These are phyloP conservation scores for Orius insidiosus DNA, from an alignment of 1,140 invertebrate species.

Conservation along the genomic window DNA sequence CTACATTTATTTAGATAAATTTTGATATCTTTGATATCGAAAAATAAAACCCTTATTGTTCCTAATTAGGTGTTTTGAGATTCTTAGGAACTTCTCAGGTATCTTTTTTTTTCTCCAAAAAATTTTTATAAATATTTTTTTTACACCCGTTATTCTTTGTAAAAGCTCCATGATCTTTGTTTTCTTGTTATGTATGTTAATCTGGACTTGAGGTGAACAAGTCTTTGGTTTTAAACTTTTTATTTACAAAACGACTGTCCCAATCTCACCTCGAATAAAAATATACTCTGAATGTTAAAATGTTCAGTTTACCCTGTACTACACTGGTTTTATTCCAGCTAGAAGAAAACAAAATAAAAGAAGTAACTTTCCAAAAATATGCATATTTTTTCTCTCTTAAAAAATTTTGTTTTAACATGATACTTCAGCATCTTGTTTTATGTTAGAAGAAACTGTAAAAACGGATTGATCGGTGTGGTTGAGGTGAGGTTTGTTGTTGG, in stretches of 20 bases:
- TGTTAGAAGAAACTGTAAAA: constrained; percentile 10
- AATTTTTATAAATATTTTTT: too few species aligned
- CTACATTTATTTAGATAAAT: too few species aligned
- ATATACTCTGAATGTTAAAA: constrained; percentile 10
- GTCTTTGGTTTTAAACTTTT: neutral
- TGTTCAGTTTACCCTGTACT: constrained; percentile 9
- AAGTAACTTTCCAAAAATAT: constrained; percentile 11
- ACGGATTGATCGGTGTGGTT: constrained; percentile 5
- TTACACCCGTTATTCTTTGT: too few species aligned
- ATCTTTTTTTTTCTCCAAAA: too few species aligned
- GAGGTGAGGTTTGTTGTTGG: constrained; percentile 6
- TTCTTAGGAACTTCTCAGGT: too few species aligned
- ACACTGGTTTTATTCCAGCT: constrained; percentile 9
- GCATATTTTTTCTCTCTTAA: constrained; percentile 1
- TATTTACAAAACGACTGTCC: neutral
- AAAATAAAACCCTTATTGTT: too few species aligned
- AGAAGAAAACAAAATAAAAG: constrained; percentile 6
- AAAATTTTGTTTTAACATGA: constrained; percentile 9
- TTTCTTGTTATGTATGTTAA: too few species aligned
- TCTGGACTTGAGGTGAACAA: too few species aligned
- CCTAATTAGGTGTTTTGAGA: too few species aligned
- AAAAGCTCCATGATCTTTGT: too few species aligned
- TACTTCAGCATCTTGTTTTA: constrained; percentile 14
- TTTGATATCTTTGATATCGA: too few species aligned
- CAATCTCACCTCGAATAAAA: constrained; percentile 4